Percentiles rank a stretch among this genome's conserved stretches.
These are phyloP conservation scores for Siniperca scherzeri DNA, from an alignment of 2,797 vertebrate genomes.

Conservation along the genomic window DNA sequence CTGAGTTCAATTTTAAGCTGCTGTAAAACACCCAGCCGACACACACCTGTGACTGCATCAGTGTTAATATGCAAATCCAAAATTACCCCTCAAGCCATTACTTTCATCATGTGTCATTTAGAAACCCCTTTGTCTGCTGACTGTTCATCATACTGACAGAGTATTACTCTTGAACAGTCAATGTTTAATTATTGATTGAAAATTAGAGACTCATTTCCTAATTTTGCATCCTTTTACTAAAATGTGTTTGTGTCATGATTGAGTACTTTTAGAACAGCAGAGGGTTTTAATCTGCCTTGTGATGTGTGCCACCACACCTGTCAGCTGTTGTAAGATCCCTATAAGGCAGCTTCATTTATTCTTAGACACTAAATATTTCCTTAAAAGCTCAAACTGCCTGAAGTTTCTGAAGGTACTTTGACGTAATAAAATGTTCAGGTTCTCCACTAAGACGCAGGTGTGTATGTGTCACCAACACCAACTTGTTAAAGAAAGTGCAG, in stretches of 20 bases:
- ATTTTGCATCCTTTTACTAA: neutral
- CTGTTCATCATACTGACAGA: slow-evolving; percentile 9
- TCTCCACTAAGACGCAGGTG: slow-evolving; percentile 46
- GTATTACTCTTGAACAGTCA: neutral
- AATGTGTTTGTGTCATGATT: slow-evolving; percentile 7
- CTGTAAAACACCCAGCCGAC: slow-evolving; percentile 7
- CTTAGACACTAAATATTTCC: neutral
- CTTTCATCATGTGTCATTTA: slow-evolving; percentile 38
- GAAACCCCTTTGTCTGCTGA: slow-evolving; percentile 6
- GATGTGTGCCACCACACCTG: slow-evolving; percentile 10
- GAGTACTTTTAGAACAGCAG: neutral
- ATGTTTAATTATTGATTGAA: neutral
- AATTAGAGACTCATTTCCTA: neutral
- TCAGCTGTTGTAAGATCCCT: slow-evolving; percentile 12
- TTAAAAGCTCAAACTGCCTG: slow-evolving; percentile 4
- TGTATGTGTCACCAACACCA: slow-evolving; percentile 18
- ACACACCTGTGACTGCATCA: slow-evolving; percentile 20
- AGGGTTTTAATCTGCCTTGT: neutral
- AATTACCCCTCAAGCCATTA: neutral
- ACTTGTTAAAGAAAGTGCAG: slow-evolving; percentile 36
- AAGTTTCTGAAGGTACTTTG: neutral
- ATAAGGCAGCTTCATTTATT: slow-evolving; percentile 3
- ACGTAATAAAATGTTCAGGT: slow-evolving; percentile 33
- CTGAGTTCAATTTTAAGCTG: slow-evolving; percentile 10
- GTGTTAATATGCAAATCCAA: slow-evolving; percentile 17